Percentiles rank a stretch among this genome's conserved stretches.
These are phyloP conservation scores for Myocastor coypus DNA, from an alignment of 2,113 vertebrate species.

Conservation along the genomic window DNA sequence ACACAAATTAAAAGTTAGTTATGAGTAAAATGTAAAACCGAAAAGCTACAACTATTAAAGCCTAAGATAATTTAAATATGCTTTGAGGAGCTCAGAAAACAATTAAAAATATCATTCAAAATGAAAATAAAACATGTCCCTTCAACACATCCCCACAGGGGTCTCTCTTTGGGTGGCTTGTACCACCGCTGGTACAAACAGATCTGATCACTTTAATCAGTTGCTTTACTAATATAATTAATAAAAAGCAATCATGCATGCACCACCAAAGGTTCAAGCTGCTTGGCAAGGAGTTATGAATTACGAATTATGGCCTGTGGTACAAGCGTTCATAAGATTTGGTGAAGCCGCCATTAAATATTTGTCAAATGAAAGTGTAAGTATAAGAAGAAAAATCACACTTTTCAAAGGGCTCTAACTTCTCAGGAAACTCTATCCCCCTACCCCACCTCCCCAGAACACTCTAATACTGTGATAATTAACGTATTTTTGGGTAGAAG, in stretches of 20 bases:
- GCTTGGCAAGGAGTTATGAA: not conserved
- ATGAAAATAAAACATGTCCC: constrained; percentile 52
- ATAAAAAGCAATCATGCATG: not conserved
- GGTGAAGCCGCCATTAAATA: not conserved
- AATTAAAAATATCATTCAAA: constrained; percentile 48
- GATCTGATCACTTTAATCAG: not conserved
- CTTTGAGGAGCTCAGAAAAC: constrained; percentile 52
- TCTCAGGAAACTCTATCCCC: not conserved
- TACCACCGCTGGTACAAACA: not conserved
- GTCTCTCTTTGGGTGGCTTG: too few relatives aligned
- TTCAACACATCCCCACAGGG: not conserved
- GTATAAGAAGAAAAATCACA: constrained; percentile 23
- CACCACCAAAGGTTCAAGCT: not conserved
- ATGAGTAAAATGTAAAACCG: constrained; percentile 38
- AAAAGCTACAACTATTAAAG: constrained; percentile 36
- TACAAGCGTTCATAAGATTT: not conserved
- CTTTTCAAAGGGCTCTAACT: constrained; percentile 22
- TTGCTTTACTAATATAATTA: not conserved
- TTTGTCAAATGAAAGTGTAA: not conserved
- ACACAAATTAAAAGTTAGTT: constrained; percentile 24
- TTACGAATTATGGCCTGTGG: not conserved
- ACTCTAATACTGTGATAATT: not conserved
- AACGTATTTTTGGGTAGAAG: not conserved
- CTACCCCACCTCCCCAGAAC: not conserved
- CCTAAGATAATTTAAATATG: constrained; percentile 31